Base-by-base conservation (phyloP, 1,140 invertebrate genomes). In the Rhopalosiphum padi region DNA sequence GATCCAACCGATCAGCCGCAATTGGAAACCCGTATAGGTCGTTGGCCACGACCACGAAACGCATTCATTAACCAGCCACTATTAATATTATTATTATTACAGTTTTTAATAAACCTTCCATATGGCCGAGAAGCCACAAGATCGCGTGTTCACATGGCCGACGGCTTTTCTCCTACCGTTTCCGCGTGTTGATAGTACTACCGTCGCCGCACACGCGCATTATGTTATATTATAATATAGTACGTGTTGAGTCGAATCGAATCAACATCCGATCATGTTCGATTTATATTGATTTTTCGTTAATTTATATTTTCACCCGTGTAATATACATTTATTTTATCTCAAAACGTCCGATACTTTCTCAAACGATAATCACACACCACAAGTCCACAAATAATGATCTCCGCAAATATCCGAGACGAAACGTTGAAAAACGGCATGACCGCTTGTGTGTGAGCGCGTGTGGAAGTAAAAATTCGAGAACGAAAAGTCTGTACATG, bases 1-100 rank as follows among this genome's bases (percentile, higher is more conserved):
- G 83, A 86, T 41, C 1, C 15, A 77, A 68, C 85, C 51, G 51
- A 55, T 53, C n/a, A 41, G 18, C 87, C n/a, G 18, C 46, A 55
- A 55, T 15, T 35, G 0, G 37, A 30, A 41, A 68, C 37, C 35
- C 23, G n/a, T 46, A 55, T 18, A 51, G 90, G 60, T 92, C 90
- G 46, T 92, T 92, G 90, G 90, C 90, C 68, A 92, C 90, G 68
- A 60, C 11, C 35, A 22, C 37, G 15, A n/a, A 53, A 82, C 35
- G 68, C 90, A 18, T 92, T 92, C 90, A 83, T 92, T 92, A 83
- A 91, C 41, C 90, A 90, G 25, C 46, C 30, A 90, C 43, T 43
- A 43, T 30, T 68, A 89, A 22, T 60, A 60, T 60, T 43, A 90
- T 90, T 60, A 90, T 90, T 68, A 60, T 18, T 90, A 18, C 37